A percentile compares a stretch with the other conserved stretches of the same genome.
Conservation (phyloP, 2,113 vertebrate genomes). For the Pangasianodon hypophthalmus region DNA sequence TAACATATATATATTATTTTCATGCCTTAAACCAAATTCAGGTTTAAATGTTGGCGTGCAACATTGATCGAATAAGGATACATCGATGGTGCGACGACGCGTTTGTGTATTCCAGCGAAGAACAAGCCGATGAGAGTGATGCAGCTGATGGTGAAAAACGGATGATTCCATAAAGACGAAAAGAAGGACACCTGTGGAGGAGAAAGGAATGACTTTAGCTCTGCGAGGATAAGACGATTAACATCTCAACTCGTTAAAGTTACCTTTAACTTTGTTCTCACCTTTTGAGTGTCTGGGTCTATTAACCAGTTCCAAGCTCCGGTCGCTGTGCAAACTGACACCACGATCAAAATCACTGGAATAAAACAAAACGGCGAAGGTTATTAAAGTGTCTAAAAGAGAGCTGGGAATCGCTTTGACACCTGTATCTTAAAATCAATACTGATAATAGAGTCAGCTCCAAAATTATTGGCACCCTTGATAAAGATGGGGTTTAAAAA, state of each 20-base stretch:
- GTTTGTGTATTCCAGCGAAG: conserved; percentile 98
- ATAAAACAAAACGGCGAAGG: neutral
- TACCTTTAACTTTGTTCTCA: conserved; percentile 53
- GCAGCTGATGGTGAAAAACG: conserved; percentile 98
- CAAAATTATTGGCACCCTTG: neutral
- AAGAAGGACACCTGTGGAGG: conserved; percentile 91
- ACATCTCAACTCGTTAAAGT: neutral
- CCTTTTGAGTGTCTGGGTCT: conserved; percentile 98
- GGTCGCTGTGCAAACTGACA: conserved; percentile 97
- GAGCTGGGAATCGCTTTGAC: neutral
- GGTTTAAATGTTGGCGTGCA: neutral
- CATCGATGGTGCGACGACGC: conserved; percentile 98
- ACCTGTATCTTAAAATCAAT: neutral
- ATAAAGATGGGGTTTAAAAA: neutral
- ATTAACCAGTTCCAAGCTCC: conserved; percentile 99
- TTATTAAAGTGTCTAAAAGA: neutral
- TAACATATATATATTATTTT: neutral
- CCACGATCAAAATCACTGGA: conserved; percentile 97
- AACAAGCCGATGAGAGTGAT: conserved; percentile 96
- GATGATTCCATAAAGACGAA: conserved; percentile 98
- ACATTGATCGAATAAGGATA: conserved; percentile 85
- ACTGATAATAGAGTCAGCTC: neutral
- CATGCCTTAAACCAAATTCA: neutral
- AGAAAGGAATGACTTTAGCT: neutral
- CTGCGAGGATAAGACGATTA: neutral